Base-by-base conservation (phyloP, 2,113 vertebrate species). In the Equus przewalskii region DNA sequence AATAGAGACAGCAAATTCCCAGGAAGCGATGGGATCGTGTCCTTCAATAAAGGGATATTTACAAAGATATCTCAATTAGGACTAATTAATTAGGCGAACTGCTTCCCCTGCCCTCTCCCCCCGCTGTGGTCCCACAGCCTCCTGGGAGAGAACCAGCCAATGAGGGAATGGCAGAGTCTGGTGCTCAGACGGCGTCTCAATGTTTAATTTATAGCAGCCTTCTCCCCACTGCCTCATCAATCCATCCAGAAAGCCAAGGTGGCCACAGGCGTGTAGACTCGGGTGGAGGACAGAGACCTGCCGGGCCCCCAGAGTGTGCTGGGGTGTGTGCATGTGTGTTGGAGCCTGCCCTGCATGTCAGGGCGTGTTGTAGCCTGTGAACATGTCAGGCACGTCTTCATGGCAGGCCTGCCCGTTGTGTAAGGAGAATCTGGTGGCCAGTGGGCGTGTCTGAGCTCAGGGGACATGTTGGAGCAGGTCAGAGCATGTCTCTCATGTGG, bases 41-140 rank as follows among this genome's bases (percentile, higher is more conserved):
- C 96, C 91, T 97, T 92, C 95, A 84, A 60, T 95, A 95, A 73
- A 88, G 89, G 78, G 81, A 56, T 97, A 97, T 97, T 97, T 98
- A 96, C 82, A 83, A 70, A 97, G 97, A 93, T 97, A 94, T 97
- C 97, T 97, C 96, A 97, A 97, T 98, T 96, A 98, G 89, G 82
- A 91, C 93, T 97, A 96, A 97, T 98, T 97, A 95, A 98, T 97
- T 96, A 98, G 94, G 92, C 4, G 5, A 83, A 85, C 85, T 93
- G 89, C 96, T 97, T 91, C 54, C 28, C 67, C 85, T 94, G 90
- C 87, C 96, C 92, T 94, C 65, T 93, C 72, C 80, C 72, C 94
- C 8, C 94, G 84, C 82, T 3, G 67, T 13, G 2, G 65, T 65
- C 96, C 96, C 0, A 0, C 15, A 60, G 75, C 81, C 90, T 96